Conservation (phyloP, 2,888 invertebrate species). For the Melanchra persicariae region DNA sequence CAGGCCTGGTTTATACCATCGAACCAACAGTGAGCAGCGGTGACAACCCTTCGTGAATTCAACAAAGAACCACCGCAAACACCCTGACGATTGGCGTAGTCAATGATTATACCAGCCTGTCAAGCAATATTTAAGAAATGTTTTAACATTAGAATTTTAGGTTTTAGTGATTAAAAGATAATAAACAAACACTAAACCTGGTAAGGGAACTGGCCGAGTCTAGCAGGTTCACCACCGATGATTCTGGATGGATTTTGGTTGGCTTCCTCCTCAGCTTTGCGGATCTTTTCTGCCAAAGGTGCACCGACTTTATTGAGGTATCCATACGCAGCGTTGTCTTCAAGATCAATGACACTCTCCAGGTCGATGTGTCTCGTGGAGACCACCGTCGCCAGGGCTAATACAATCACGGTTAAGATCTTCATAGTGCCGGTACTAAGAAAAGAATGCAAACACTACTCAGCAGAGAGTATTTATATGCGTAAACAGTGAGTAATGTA, state of each 20-base stretch:
- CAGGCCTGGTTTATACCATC: no score
- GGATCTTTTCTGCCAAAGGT: constrained; percentile 61
- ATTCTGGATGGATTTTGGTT: constrained; percentile 58
- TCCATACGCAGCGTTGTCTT: constrained; percentile 58
- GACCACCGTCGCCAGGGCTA: constrained; percentile 55
- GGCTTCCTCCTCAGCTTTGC: constrained; percentile 50
- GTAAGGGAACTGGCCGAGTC: constrained; percentile 62
- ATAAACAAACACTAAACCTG: constrained; percentile 37
- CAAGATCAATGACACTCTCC: constrained; percentile 36
- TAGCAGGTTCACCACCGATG: constrained; percentile 57
- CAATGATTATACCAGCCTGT: no score
- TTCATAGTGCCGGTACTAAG: constrained; percentile 2
- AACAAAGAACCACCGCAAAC: no score
- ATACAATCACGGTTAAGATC: constrained; percentile 34
- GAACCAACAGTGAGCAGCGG: no score
- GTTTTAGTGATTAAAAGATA: no score
- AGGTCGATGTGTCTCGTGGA: constrained; percentile 39
- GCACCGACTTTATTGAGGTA: constrained; percentile 53
- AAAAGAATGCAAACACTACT: background rate
- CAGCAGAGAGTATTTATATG: background rate
- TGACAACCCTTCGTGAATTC: no score
- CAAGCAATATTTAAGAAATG: no score
- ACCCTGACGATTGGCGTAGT: no score
- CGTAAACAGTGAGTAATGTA: background rate
- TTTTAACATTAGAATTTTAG: no score